A percentile compares a stretch with the other conserved stretches of the same genome.
Conservation (phyloP, 2,113 vertebrate species). For the Gadus chalcogrammus region DNA sequence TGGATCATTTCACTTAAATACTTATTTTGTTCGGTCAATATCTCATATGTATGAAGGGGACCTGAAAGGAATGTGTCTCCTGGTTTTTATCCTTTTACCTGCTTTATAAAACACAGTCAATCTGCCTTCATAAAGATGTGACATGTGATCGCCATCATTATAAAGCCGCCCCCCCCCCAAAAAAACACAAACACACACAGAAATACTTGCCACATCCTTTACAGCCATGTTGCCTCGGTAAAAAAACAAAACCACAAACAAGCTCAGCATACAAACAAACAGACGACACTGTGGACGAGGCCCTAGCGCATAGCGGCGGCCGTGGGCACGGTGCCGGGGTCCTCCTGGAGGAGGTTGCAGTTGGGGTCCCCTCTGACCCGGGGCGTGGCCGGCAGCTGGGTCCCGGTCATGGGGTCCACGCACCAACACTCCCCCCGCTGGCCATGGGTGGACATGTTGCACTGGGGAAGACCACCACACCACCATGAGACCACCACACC, state of each 20-base stretch:
- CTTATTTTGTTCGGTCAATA: no score
- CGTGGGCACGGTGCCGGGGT: constrained; percentile 41
- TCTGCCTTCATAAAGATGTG: no score
- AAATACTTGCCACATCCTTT: no score
- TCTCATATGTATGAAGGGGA: no score
- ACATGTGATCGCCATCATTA: no score
- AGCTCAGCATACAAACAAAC: background rate
- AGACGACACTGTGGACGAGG: background rate
- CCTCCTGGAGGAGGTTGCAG: constrained; percentile 85
- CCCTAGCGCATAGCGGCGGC: constrained; percentile 2
- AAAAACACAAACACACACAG: no score
- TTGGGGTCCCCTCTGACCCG: constrained; percentile 90
- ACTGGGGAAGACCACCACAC: constrained; percentile 74
- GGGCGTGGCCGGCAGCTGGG: constrained; percentile 81
- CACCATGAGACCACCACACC: constrained; percentile 51
- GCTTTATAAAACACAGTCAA: no score
- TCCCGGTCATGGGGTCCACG: constrained; percentile 86
- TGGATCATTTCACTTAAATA: no score
- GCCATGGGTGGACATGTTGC: constrained; percentile 94
- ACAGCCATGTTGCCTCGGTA: no score
- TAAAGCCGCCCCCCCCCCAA: no score
- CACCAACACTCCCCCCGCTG: constrained; percentile 98
- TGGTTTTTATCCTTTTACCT: no score
- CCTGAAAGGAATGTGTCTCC: no score
- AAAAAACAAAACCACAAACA: background rate